These are phyloP conservation scores for Lagopus muta DNA, from an alignment of 2,113 vertebrate species.

Conservation along the genomic window DNA sequence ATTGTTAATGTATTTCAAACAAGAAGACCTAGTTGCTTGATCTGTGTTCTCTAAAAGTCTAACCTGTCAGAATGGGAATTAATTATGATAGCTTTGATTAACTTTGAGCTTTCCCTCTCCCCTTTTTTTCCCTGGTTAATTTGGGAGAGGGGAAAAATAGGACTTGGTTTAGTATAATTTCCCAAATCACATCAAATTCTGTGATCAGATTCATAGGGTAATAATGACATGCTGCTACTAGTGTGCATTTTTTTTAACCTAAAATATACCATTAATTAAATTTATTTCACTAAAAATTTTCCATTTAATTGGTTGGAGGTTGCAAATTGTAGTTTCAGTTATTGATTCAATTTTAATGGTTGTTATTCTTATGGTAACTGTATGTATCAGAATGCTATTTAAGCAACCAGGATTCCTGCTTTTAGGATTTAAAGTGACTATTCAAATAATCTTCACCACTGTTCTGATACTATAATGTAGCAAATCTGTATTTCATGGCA, in stretches of 20 bases:
- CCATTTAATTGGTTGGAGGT: conserved; percentile 14
- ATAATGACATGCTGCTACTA: neutral
- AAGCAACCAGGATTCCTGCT: neutral
- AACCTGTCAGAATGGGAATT: neutral
- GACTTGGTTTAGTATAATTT: neutral
- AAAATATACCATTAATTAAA: conserved; percentile 9
- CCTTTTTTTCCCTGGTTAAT: neutral
- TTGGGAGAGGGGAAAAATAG: conserved; percentile 11
- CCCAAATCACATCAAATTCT: neutral
- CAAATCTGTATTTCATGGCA: neutral
- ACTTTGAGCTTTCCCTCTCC: neutral
- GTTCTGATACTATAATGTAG: neutral
- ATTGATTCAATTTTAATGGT: conserved; percentile 9
- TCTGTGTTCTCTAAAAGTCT: conserved; percentile 34
- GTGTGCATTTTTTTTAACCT: neutral
- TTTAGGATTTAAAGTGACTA: neutral
- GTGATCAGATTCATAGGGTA: neutral
- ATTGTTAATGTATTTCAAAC: conserved; percentile 7
- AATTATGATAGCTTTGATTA: conserved; percentile 46
- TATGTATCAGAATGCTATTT: neutral
- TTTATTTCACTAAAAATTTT: conserved; percentile 22
- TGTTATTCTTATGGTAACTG: neutral
- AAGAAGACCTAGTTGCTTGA: neutral
- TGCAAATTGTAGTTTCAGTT: neutral
- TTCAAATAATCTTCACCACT: neutral